Base-by-base conservation (phyloP, 2,888 invertebrate genomes). In the Caenorhabditis macrosperma region DNA sequence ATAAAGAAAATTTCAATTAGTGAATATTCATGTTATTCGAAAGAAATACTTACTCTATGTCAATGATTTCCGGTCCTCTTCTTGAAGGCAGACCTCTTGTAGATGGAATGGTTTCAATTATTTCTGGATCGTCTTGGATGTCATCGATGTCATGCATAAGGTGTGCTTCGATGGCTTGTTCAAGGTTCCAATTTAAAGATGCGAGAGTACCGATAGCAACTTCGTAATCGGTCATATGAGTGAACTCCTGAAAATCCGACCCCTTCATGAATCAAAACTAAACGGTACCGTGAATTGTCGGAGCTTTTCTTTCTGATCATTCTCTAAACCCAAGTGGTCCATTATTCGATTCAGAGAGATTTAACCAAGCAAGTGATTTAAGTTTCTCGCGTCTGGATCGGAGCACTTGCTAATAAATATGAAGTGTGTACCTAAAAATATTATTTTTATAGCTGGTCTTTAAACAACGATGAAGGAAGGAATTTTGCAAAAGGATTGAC, bases 111-210 rank as follows among this genome's bases (percentile, higher is more conserved):
- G 63, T 28, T 17, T 78, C 79, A 22, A 80, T 28, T 5, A 80
- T 75, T 33, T 80, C 75, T 12, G 79, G 79, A 35, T 75, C 76
- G 3, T 76, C 80, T 24, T 80, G 33, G 10, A 50, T 57, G n/a
- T 60, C 72, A 15, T 66, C 71, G 10, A 22, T 48, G 17, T 71
- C 75, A 5, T 67, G 77, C 81, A 74, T 69, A 22, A 84, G 66
- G 33, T 78, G 76, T 1, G 81, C 75, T 44, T 84, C 84, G 28
- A 84, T 81, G 0, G 84, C 84, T 26, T 60, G 68, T 64, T 86
- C 85, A 28, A 86, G 50, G 64, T 86, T 82, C 84, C 84, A 86
- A 44, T 84, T 68, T 26, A 85, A 55, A 24, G 86, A 86, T 2
- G 76, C 84, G 17, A 86, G 60, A 2, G 83, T 84, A n/a, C 76